Evolutionary conservation across 2,888 invertebrate genomes (phyloP).

Genomic region (Chymomyza fuscimana): DNA sequence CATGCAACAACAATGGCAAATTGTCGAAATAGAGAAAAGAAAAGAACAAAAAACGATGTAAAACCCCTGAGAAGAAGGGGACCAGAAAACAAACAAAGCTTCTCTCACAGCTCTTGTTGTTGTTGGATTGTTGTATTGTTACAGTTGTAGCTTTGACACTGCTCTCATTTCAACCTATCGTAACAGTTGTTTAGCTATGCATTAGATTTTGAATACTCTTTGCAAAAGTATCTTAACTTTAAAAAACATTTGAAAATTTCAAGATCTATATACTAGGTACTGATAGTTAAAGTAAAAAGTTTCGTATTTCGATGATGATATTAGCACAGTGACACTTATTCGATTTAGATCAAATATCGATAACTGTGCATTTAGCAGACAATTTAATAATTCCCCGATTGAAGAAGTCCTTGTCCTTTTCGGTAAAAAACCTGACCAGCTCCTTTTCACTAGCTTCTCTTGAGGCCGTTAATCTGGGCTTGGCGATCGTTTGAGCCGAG

Average conservation of each 20-base stretch:
- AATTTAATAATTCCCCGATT: too few species aligned
- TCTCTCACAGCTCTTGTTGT: constrained; percentile 20
- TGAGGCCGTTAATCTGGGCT: too few species aligned
- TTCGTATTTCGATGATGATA: too few species aligned
- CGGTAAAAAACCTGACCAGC: too few species aligned
- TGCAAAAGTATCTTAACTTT: background rate
- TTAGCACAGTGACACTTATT: too few species aligned
- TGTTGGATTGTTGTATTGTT: constrained; percentile 5
- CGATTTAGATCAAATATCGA: too few species aligned
- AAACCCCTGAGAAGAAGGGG: background rate
- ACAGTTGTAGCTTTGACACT: background rate
- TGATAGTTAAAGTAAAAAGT: too few species aligned
- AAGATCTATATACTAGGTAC: too few species aligned
- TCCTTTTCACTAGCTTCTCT: too few species aligned
- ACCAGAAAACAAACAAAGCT: background rate
- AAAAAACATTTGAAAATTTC: background rate
- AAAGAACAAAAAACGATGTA: background rate
- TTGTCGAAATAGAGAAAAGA: background rate
- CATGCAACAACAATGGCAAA: constrained; percentile 6
- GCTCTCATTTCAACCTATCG: constrained; percentile 38
- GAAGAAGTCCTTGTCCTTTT: too few species aligned
- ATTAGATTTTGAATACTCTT: constrained; percentile 46
- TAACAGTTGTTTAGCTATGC: constrained; percentile 62
- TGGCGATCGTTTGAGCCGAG: too few species aligned
- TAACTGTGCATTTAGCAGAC: too few species aligned